Base-by-base conservation (phyloP, 2,797 vertebrate species). In the Macroramphosus scolopax region DNA sequence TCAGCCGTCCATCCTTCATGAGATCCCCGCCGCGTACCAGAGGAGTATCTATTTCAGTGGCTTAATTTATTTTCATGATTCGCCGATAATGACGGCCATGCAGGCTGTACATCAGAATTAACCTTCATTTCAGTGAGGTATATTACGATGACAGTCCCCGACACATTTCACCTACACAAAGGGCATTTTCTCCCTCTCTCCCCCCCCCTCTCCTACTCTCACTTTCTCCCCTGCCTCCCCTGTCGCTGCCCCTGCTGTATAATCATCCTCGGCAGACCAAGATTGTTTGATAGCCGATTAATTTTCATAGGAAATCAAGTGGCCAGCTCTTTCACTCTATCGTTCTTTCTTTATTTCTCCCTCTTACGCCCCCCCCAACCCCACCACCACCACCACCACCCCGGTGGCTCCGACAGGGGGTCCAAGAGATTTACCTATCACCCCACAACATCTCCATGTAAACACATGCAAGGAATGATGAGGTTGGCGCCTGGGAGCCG, bases 1-100 rank as follows among this genome's bases (percentile, higher is more conserved):
- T 98, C 96, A 98, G 94, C 96, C 95, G 93, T 95, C 96, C 96
- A 96, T 98, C 97, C 94, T 93, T 97, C 95, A 95, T 87, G 89
- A 93, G 91, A 93, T 92, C 94, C 94, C 95, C 73, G 94, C 94
- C 93, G 96, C 89, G 95, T 92, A 92, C 86, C 91, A 88, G 92
- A 92, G 90, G 92, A 95, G 93, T 95, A 94, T 98, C 95, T 95
- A 97, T 98, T 98, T 97, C 96, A 96, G 94, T 94, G 95, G 95
- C 95, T 98, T 98, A 97, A 98, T 98, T 98, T 98, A 98, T 98
- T 98, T 98, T 97, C 96, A 97, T 98, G 96, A 98, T 98, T 98
- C 96, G 93, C 94, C 94, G 95, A 97, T 98, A 98, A 98, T 98
- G 96, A 98, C 94, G 95, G 94, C 95, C 95, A 93, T 92, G 93